Evolutionary conservation across 2,113 vertebrate genomes (phyloP).

Genomic region (Pavo muticus): DNA sequence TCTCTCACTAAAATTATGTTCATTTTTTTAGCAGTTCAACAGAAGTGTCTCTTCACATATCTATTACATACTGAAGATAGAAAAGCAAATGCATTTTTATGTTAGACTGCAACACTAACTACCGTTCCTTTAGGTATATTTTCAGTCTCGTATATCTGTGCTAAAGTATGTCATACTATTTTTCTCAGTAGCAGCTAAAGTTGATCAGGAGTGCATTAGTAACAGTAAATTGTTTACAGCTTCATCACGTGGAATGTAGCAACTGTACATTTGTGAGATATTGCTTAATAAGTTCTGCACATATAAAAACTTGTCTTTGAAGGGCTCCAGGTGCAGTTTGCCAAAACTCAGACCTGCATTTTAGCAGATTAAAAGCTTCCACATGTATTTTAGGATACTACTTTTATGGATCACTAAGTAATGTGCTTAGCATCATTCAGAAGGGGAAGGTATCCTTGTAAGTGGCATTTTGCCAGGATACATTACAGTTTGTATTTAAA

Average conservation of each 20-base stretch:
- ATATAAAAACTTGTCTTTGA: background rate
- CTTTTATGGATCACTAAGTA: background rate
- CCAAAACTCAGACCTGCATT: background rate
- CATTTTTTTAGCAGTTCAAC: background rate
- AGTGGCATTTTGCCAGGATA: background rate
- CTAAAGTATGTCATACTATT: background rate
- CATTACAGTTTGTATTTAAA: background rate
- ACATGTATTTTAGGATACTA: background rate
- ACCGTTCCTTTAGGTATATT: background rate
- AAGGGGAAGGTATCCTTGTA: background rate
- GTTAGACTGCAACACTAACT: background rate
- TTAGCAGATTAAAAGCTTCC: background rate
- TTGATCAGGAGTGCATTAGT: background rate
- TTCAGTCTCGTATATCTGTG: background rate
- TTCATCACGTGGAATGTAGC: background rate
- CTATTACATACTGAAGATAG: background rate
- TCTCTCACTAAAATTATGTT: background rate
- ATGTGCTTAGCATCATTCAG: background rate
- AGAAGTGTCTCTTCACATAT: background rate
- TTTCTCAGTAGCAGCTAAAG: background rate
- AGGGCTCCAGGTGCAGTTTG: background rate
- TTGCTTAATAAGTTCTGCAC: background rate
- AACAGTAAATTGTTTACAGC: background rate
- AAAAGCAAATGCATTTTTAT: background rate
- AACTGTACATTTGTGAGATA: background rate